Conservation (phyloP, 2,797 vertebrate species). For the Salmo trutta region DNA sequence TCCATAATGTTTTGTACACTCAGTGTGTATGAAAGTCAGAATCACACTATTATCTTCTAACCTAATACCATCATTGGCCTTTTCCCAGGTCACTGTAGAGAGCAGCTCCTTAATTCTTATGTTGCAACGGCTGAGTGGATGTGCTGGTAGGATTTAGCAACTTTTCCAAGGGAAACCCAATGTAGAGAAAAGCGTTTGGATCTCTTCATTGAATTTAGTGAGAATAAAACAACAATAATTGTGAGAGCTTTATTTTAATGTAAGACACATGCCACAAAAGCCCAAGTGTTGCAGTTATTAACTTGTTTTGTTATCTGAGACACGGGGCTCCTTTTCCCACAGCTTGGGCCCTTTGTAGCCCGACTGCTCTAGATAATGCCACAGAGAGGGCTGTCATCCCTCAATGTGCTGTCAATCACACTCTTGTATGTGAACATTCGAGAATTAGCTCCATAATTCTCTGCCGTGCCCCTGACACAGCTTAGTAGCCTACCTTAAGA, state of each 20-base stretch:
- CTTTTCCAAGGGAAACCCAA: conserved; percentile 58
- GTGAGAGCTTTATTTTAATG: conserved; percentile 68
- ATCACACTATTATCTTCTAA: conserved; percentile 15
- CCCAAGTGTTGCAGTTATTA: conserved; percentile 69
- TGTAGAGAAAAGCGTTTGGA: conserved; percentile 69
- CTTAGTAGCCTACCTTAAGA: conserved; percentile 26
- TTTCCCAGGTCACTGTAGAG: conserved; percentile 32
- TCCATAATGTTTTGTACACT: too few relatives aligned
- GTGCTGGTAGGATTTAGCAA: conserved; percentile 45
- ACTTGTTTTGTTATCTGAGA: conserved; percentile 79
- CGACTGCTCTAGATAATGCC: conserved; percentile 66
- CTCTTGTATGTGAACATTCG: conserved; percentile 61
- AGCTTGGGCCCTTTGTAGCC: conserved; percentile 61
- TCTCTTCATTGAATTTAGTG: conserved; percentile 64
- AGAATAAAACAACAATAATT: conserved; percentile 63
- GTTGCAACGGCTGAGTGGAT: conserved; percentile 27
- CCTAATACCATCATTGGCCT: conserved; percentile 39
- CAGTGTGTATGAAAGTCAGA: neutral
- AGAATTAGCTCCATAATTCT: conserved; percentile 63
- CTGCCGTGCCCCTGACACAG: conserved; percentile 41
- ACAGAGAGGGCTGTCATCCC: conserved; percentile 64
- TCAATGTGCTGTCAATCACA: conserved; percentile 72
- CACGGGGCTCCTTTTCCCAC: conserved; percentile 81
- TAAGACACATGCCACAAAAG: conserved; percentile 73
- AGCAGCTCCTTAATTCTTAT: conserved; percentile 31